Evolutionary conservation across 2,797 vertebrate species (phyloP).

Genomic region (Chloroceryle amazona): DNA sequence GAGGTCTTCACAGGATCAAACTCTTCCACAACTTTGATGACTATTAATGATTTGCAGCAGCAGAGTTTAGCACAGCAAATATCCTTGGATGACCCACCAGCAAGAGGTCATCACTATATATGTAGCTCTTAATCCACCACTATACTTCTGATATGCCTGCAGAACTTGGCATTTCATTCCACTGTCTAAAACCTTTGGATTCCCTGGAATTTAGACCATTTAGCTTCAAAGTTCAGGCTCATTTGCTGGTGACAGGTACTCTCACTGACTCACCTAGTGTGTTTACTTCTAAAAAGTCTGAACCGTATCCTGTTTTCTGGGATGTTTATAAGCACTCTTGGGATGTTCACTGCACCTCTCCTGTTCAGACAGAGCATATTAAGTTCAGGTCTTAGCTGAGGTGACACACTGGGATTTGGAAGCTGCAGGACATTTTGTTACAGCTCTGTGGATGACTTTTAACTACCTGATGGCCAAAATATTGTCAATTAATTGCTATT

Average conservation of each 20-base stretch:
- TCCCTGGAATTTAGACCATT: conserved; percentile 16
- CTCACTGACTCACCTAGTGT: neutral
- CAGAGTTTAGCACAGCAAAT: neutral
- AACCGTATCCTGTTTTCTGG: conserved; percentile 23
- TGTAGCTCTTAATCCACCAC: neutral
- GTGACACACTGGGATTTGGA: neutral
- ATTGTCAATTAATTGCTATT: neutral
- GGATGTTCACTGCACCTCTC: neutral
- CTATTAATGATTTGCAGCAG: neutral
- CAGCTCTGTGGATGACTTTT: neutral
- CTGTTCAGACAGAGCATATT: neutral
- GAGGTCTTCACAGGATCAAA: neutral
- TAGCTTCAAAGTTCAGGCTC: conserved; percentile 25
- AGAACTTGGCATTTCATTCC: conserved; percentile 4
- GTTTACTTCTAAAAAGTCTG: conserved; percentile 23
- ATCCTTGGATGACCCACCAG: conserved; percentile 17
- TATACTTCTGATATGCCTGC: neutral
- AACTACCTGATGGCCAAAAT: neutral
- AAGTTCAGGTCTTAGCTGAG: neutral
- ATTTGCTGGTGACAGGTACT: neutral
- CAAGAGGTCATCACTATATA: neutral
- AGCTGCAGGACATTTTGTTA: neutral
- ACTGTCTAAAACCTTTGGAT: neutral
- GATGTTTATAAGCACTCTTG: neutral
- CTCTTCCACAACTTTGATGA: neutral